Evolutionary conservation across 2,888 invertebrate species (phyloP), one percentile per base, ranked within the genome.

Genomic region (Pteria penguin): DNA sequence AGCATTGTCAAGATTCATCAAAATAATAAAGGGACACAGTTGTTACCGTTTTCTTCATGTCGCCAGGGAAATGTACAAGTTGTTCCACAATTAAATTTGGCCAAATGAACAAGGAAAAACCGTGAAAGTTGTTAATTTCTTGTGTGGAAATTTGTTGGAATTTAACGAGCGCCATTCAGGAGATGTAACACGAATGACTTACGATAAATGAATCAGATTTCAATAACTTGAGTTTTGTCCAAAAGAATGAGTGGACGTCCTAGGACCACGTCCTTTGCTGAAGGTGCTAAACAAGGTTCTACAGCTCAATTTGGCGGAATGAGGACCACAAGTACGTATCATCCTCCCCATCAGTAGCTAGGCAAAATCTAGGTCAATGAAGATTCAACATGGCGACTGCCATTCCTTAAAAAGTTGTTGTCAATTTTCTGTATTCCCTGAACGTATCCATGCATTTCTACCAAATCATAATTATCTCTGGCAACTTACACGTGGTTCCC

Each of bases 201-300:
- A 70, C 60, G 36, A 26, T 68, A 45, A 69, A 54, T 70, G 63
- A 67, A 58, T 55, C 45, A 32, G 55, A 73, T 69, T 79, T 72
- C 54, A 76, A 65, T 72, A 75, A 45, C 45, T 60, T 77, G 36
- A 63, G 32, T 31, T 62, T 78, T 69, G 72, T 79, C 77, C 76
- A 67, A 78, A 78, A 83, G 73, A 82, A 89, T 90, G 89, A 90
- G 89, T 79, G 89, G 89, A 82, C 86, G 89, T 81, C 89, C 89
- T 66, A 87, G 89, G 82, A 90, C 89, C 70, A 90, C 89, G 77
- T 90, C 89, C 72, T 88, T 90, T 82, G 89, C 89, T 66, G 89
- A 90, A 86, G 89, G 89, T 80, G 88, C 87, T 80, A 89, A 88
- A 87, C 81, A 87, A 58, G 88, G 87, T 74, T 84, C 86, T 78